Evolutionary conservation across 1,140 invertebrate genomes (phyloP), one percentile per base, ranked within the genome.

Genomic region (Pteromalus puparum): DNA sequence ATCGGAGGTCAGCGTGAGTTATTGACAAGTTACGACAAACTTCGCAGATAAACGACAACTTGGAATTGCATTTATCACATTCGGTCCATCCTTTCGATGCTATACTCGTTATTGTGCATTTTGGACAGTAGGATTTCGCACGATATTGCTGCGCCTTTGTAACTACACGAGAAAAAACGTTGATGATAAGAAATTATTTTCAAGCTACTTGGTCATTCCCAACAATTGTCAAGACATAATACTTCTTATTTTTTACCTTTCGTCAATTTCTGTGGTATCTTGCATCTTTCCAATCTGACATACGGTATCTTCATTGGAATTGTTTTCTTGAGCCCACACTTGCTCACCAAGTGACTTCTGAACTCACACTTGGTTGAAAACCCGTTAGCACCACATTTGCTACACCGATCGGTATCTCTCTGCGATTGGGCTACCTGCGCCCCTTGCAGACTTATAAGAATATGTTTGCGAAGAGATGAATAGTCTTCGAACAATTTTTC

Each of bases 11-110:
- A 13, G 28, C 48, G 46, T 76, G 28, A 28, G 74, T 53, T 53
- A 10, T 26, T 53, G 13, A 76, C 13, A 76, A 26, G 48, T 61
- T 38, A 28, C 24, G 13, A 30, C 74, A 76, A n/a, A 76, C 26
- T 61, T 76, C 24, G 18, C 74, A 76, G 46, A 53, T 76, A 28
- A 53, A 76, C 1, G 26, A 76, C 18, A 76, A 48, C 13, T n/a
- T 13, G 9, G 74, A 28, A 28, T 76, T 0, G 26, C 74, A 76
- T 53, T 76, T 76, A 15, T 53, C 26, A 18, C 74, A 76, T 30
- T 76, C 13, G 12, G 24, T 21, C 46, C 3, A 2, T 26, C 3
- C 6, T 12, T 53, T 24, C 2, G n/a, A 24, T 46, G n/a, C 42
- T 26, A 7, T 28, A 46, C 38, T 48, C n/a, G 15, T 48, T 24